Evolutionary conservation across 1,140 invertebrate species (phyloP), one percentile per base, ranked within the genome.

Genomic region (Trichonephila clavipes): DNA sequence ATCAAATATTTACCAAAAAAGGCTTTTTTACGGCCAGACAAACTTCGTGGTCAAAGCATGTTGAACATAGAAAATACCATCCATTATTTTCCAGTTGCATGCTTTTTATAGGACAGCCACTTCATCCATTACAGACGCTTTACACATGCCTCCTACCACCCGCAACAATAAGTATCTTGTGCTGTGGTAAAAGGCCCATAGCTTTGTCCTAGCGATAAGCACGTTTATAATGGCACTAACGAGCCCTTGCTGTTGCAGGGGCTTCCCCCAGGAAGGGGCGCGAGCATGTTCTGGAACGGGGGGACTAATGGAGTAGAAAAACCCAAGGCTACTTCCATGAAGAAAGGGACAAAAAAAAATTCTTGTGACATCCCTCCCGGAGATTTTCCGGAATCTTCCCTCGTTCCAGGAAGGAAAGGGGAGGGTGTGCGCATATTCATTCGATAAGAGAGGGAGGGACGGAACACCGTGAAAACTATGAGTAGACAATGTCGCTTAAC

Each of bases 221-320:
- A 59, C 12, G 82, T n/a, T 28, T 28, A 83, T 83, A 83, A 83
- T 58, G 82, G 82, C 44, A 8, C 82, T 83, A 83, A 83, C 82
- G 40, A 83, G 40, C 40, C 82, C n/a, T n/a, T 40, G 21, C 28
- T 40, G 28, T 21, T n/a, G 77, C 19, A 83, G 82, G 82, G 21
- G 51, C 40, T 58, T 83, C 40, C 14, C 19, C 51, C 69, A 59
- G 44, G n/a, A 83, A 24, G 82, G 82, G 82, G 82, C 82, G 51
- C 44, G 82, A 83, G 51, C 18, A 18, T 16, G 82, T 58, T 83
- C 51, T 19, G 21, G 44, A 59, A 59, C 19, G n/a, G 51, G 44
- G 51, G 51, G 6, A 66, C 82, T 83, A 83, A 83, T 83, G 82
- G 82, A 59, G 82, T 83, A 59, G 82, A 83, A 83, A 83, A 83